These are phyloP conservation scores for Antheraea yamamai DNA, from an alignment of 2,888 invertebrate genomes.

Conservation along the genomic window DNA sequence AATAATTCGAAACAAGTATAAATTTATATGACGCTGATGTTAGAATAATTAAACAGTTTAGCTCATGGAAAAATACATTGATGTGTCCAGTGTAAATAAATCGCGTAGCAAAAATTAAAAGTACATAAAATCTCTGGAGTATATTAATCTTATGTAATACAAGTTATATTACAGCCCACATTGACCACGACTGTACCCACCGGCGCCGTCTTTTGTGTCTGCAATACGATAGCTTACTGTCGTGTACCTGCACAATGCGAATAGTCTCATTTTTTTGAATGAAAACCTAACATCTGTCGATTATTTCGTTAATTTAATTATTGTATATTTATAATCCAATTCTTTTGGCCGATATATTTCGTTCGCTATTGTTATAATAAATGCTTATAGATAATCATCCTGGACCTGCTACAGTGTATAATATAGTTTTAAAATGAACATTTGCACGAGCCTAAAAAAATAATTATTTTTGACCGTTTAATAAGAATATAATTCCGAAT, in stretches of 20 bases:
- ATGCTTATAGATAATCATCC: too few species aligned
- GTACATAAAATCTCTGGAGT: neutral
- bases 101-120: neutral
- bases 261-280: neutral
- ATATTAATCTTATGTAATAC: constrained; percentile 23
- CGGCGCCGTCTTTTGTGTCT: constrained; percentile 41
- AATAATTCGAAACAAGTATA: neutral
- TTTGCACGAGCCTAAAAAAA: neutral
- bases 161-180: constrained; percentile 37
- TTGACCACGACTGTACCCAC: constrained; percentile 36
- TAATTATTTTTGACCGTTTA: neutral
- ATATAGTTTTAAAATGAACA: neutral
- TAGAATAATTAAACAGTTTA: neutral
- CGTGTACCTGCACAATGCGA: neutral
- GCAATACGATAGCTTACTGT: constrained; percentile 42
- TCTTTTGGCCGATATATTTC: neutral
- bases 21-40: neutral
- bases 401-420: neutral
- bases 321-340: neutral
- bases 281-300: neutral
- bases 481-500: neutral
- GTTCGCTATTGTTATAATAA: neutral
- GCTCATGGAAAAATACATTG: neutral
- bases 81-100: neutral
- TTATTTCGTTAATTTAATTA: neutral